Evolutionary conservation across 2,113 vertebrate species (phyloP).

Genomic region (Bos taurus): DNA sequence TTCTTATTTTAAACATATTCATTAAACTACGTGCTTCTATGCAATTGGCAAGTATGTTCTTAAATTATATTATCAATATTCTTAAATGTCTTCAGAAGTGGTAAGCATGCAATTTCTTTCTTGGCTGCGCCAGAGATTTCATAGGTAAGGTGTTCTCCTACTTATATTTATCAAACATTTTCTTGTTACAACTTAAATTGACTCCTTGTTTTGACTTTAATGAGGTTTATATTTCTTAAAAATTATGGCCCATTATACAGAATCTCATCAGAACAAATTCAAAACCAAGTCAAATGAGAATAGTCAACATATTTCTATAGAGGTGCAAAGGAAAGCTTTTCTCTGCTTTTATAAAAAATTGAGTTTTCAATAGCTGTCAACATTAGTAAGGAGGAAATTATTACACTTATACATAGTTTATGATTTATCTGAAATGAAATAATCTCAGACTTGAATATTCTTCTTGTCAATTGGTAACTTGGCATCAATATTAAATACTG

Average conservation of each 20-base stretch:
- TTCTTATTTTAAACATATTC: constrained; percentile 16
- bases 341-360: constrained; percentile 1
- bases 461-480: neutral
- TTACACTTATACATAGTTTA: neutral
- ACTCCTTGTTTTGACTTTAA: neutral
- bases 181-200: neutral
- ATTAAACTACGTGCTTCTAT: neutral
- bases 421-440: constrained; percentile 25
- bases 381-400: neutral
- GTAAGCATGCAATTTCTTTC: neutral
- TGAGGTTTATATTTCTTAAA: constrained; percentile 15
- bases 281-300: constrained; percentile 12
- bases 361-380: constrained; percentile 20
- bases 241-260: neutral
- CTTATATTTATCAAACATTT: constrained; percentile 29
- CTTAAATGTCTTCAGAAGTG: neutral
- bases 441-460: neutral
- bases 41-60: neutral
- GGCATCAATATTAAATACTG: neutral
- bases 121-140: neutral
- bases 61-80: neutral
- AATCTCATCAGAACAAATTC: neutral
- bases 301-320: neutral
- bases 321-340: neutral
- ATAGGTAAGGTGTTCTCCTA: neutral